A percentile compares a stretch with the other conserved stretches of the same genome.
Conservation (phyloP, 2,888 invertebrate genomes). For the Philhelius pedissequus region DNA sequence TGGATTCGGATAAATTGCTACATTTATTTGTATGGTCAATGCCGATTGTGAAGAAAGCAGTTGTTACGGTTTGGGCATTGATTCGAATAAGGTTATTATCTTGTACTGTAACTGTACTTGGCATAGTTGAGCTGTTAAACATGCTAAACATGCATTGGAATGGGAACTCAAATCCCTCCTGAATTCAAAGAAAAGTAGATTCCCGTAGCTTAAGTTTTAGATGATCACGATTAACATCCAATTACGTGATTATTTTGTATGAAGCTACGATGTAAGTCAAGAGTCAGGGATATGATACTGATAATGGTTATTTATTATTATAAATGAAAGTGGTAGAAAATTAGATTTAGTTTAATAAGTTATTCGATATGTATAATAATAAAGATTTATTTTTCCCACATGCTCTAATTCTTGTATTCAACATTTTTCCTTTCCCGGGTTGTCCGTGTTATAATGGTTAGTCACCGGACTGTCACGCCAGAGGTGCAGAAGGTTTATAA, state of each 20-base stretch:
- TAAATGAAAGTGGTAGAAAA: conserved; percentile 7
- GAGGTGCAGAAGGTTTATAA: too few relatives aligned
- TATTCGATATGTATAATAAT: too few relatives aligned
- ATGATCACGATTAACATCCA: conserved; percentile 10
- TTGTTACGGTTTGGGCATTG: background rate
- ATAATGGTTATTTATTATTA: background rate
- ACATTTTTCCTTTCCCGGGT: too few relatives aligned
- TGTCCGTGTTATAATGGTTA: too few relatives aligned
- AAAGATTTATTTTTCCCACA: background rate
- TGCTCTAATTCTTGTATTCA: background rate
- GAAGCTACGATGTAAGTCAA: background rate
- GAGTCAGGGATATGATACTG: background rate
- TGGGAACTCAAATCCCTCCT: background rate
- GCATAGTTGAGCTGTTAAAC: background rate
- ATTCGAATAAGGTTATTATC: background rate
- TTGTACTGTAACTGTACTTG: conserved; percentile 1
- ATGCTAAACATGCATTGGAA: background rate
- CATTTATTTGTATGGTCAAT: conserved; percentile 4
- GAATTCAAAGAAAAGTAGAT: background rate
- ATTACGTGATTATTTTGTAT: conserved; percentile 23
- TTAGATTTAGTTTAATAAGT: too few relatives aligned
- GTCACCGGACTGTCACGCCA: too few relatives aligned
- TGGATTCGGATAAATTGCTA: conserved; percentile 4
- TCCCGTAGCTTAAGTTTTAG: background rate
- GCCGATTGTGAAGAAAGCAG: background rate